Percentiles rank a stretch among this genome's conserved stretches.
These are phyloP conservation scores for Gymnogyps californianus DNA, from an alignment of 2,113 vertebrate genomes.

Conservation along the genomic window DNA sequence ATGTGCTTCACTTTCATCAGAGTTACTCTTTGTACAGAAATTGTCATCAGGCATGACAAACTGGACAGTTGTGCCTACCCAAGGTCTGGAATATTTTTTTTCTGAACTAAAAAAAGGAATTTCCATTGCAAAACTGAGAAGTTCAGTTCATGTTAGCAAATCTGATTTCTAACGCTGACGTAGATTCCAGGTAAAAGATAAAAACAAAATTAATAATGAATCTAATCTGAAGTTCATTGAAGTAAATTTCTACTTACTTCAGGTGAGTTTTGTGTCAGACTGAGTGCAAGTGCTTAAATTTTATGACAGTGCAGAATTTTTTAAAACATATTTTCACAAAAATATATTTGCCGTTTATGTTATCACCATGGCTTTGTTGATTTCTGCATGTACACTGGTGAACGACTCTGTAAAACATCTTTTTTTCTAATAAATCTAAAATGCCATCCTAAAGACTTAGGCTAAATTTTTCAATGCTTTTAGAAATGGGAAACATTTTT, in stretches of 20 bases:
- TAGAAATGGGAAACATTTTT: neutral
- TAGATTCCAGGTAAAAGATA: neutral
- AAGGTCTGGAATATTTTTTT: neutral
- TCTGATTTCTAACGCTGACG: neutral
- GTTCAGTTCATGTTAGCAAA: neutral
- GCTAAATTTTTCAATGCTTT: neutral
- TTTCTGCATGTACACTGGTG: neutral
- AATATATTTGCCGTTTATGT: neutral
- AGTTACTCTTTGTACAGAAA: conserved; percentile 5
- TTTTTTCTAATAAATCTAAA: neutral
- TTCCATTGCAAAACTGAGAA: neutral
- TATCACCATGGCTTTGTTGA: neutral
- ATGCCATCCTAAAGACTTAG: neutral
- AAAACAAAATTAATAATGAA: neutral
- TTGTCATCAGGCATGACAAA: conserved; percentile 23
- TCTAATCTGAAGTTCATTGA: neutral
- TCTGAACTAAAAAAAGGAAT: neutral
- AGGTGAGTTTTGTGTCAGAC: neutral
- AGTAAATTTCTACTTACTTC: neutral
- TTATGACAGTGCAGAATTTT: neutral
- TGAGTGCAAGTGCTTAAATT: neutral
- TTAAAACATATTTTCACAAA: neutral
- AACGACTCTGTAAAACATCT: neutral
- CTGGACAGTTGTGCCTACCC: neutral
- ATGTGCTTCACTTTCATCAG: neutral